A percentile compares a stretch with the other conserved stretches of the same genome.
Conservation (phyloP, 2,888 invertebrate species). For the Dasysyrphus albostriatus region DNA sequence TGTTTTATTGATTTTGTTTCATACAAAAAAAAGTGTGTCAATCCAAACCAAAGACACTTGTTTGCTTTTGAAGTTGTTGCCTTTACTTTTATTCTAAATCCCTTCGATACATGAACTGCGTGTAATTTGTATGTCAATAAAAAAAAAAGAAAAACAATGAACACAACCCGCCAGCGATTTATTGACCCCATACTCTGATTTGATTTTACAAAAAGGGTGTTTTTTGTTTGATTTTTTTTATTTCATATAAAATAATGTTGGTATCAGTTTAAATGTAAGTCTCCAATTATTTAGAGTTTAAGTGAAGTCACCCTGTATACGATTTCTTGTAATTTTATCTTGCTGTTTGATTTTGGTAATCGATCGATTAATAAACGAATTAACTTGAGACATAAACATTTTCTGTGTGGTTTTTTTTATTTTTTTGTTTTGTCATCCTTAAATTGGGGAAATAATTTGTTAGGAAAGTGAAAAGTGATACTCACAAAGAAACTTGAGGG, state of each 20-base stretch:
- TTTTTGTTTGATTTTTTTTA: background rate
- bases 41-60: conserved; percentile 46
- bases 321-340: no score
- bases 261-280: no score
- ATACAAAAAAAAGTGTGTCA: conserved; percentile 2
- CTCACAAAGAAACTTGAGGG: background rate
- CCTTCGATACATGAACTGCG: conserved; percentile 42
- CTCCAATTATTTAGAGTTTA: no score
- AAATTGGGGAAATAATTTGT: background rate
- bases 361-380: no score
- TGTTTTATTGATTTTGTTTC: conserved; percentile 2
- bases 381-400: no score
- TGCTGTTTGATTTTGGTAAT: no score
- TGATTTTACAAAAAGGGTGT: background rate
- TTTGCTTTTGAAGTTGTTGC: conserved; percentile 26
- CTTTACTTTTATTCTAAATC: conserved; percentile 29
- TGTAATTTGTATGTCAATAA: conserved; percentile 55
- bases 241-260: no score
- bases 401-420: no score
- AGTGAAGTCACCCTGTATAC: no score
- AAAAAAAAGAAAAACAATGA: background rate
- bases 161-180: conserved; percentile 8
- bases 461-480: background rate
- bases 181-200: conserved; percentile 29
- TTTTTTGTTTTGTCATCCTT: background rate